Evolutionary conservation across 2,113 vertebrate genomes (phyloP), one percentile per base, ranked within the genome.

Genomic region (Loxodonta africana): DNA sequence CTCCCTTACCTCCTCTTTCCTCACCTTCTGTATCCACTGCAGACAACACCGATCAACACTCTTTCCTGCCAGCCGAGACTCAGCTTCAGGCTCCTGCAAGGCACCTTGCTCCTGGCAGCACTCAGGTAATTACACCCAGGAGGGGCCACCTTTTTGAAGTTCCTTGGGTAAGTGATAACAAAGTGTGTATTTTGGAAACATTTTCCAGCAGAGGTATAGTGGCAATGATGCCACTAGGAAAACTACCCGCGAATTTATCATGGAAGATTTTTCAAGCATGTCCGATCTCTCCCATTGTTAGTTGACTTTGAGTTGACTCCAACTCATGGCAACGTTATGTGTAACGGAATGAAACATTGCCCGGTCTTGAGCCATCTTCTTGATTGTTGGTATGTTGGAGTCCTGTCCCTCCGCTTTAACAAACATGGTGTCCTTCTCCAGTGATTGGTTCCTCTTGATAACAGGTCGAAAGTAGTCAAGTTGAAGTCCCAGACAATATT

Each of bases 1-100:
- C 11, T 8, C 1, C 1, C 12, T 0, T 0, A 2, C 6, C 10
- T 85, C 46, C 18, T 81, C 3, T 57, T 57, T 14, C 3, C 17
- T 0, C 0, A 2, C 6, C 10, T 85, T 41, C 18, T 81, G 0
- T 26, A 3, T 18, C n/a, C 33, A 57, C 14, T 2, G 5, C 26
- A 53, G 81, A 51, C 5, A n/a, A 17, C 4, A 26, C 6, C 46
- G 53, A 48, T 25, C 9, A 20, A 10, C 4, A 0, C 2, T 37
- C 33, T 80, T 63, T 23, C 23, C 33, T 0, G 1, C 0, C 1
- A 60, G 9, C 17, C 23, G 1, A 0, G 41, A 4, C 17, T 30
- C 2, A n/a, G 33, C 28, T 20, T 57, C 74, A 6, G 60, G 11
- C 5, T 37, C 20, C n/a, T 23, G 46, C 57, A 71, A 5, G 20